Percentiles rank a stretch among this genome's conserved stretches.
These are phyloP conservation scores for Meda fulgida DNA, from an alignment of 2,797 vertebrate genomes.

Conservation along the genomic window DNA sequence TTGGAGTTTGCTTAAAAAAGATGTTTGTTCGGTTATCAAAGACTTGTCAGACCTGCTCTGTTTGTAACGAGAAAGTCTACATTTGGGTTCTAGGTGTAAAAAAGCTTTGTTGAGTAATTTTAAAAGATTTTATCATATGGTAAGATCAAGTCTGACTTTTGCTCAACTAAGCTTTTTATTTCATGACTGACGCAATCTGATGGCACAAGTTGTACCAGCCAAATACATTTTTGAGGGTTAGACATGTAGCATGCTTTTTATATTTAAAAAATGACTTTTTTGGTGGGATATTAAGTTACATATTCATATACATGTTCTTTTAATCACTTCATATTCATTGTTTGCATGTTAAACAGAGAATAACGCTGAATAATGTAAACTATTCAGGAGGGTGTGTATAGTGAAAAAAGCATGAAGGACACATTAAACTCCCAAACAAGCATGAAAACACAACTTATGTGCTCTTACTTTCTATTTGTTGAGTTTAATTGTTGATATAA, in stretches of 20 bases:
- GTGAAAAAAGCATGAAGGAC: not conserved
- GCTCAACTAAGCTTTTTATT: not conserved
- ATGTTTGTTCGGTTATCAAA: not conserved
- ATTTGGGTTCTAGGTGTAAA: not conserved
- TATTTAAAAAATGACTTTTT: not conserved
- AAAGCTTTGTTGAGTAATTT: not conserved
- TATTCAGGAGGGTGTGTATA: constrained; percentile 1
- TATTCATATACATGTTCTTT: not conserved
- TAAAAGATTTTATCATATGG: not conserved
- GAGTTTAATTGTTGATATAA: not conserved
- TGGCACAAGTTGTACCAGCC: not conserved
- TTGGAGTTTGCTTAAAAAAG: not conserved
- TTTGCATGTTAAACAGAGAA: not conserved
- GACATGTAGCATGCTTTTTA: not conserved
- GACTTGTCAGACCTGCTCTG: constrained; percentile 1
- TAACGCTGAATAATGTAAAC: not conserved
- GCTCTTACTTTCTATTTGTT: constrained; percentile 19
- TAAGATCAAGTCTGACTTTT: not conserved
- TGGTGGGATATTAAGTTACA: not conserved
- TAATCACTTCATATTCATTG: not conserved
- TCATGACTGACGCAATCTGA: not conserved
- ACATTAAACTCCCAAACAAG: constrained; percentile 29
- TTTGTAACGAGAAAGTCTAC: not conserved
- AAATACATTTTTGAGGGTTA: not conserved
- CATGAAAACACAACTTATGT: not conserved